Base-by-base conservation (phyloP, 2,888 invertebrate genomes). In the Trimorus sp. region DNA sequence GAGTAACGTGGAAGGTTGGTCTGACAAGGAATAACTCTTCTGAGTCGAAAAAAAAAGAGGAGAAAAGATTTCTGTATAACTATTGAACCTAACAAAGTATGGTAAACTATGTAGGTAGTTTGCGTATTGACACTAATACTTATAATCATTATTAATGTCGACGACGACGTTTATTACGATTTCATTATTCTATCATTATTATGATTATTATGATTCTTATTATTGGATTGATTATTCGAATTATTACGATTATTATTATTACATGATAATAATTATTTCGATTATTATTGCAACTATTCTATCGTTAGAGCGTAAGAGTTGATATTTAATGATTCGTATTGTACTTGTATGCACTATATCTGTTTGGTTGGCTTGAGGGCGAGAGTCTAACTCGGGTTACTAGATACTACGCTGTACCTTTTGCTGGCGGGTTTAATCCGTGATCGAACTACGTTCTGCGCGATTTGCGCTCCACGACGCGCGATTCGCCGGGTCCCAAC, bases 371-470 rank as follows among this genome's bases (percentile, higher is more conserved):
- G 91, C 91, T 90, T 90, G 91, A 90, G 91, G 91, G 91, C 88
- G 91, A 91, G 91, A 91, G 91, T 91, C 91, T 91, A 91, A 91
- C 91, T 91, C 91, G 91, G 90, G 91, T 91, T 91, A 91, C 89
- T 91, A 91, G 91, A 91, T 91, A 91, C 91, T 91, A 91, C 91
- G 89, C 90, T 91, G 91, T 91, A 91, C 91, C 91, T 91, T 91
- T 91, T 88, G 89, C 90, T 89, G 90, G 88, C 89, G 90, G 89
- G 88, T 84, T 80, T 16, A 71, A 80, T 77, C 74, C 73, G 71
- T 37, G 62, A 26, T 66, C 58, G 45, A 54, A 70, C 15, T 26
- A 65, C 56, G 45, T 68, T 76, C 59, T 59, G 26, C 62, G 16
- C 54, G 14, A 56, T 6, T 71, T 45, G 6, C 14, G 16, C 6